Base-by-base conservation (phyloP, 1,140 invertebrate species). In the Saccostrea cuccullata region DNA sequence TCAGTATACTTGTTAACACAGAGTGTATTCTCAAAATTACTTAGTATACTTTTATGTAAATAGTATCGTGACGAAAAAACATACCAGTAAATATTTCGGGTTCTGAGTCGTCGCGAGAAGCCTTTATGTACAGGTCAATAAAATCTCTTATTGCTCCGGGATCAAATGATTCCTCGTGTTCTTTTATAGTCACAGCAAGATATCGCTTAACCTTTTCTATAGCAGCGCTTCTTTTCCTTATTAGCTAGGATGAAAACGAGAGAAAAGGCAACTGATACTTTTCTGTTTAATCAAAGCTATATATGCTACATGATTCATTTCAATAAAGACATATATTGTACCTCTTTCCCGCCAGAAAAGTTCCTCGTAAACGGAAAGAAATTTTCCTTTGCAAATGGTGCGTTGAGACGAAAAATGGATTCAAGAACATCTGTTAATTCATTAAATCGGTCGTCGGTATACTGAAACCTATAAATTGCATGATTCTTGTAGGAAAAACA, bases 61-160 rank as follows among this genome's bases (percentile, higher is more conserved):
- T 55, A 55, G n/a, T 55, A 36, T 77, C n/a, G n/a, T n/a, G n/a
- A n/a, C n/a, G 17, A 47, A 47, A 13, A 60, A 60, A 9, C 13
- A 20, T 87, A 90, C 91, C 89, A 87, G 91, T 92, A 64, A 88
- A 92, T 20, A 90, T 60, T 60, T 90, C 82, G 30, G 89, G 89
- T 8, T 92, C 87, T 20, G 90, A 82, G 47, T 92, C 85, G 30
- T 94, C 91, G 64, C 96, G 93, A 95, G 97, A 97, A 95, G 97
- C 96, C 64, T 97, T 96, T 23, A 98, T 95, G 92, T 98, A 98
- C 12, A 96, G 96, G 91, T 98, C 98, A 96, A 98, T 98, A 26
- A 98, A 96, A 95, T 98, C 97, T 85, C 97, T 96, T 2, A 97
- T 96, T 67, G 96, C 96, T 36, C 96, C 91, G 90, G 95, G 92